Percentiles rank a stretch among this genome's conserved stretches.
Conservation (phyloP, 2,797 vertebrate genomes). For the Tragelaphus eurycerus region DNA sequence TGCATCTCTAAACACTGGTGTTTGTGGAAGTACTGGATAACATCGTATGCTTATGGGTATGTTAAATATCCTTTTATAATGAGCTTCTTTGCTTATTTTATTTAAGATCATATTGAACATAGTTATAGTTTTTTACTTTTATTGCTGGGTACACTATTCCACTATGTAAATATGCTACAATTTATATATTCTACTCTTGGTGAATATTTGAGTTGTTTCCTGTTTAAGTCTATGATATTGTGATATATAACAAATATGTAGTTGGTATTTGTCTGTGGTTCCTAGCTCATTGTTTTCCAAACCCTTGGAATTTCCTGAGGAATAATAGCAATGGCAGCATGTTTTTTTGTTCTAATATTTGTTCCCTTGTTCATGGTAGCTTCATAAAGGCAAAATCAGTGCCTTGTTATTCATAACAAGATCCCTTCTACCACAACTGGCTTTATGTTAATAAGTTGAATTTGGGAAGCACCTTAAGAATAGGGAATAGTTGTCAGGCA, state of each 20-base stretch:
- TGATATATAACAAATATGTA: not conserved
- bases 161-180: not conserved
- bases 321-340: not conserved
- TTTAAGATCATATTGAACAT: not conserved
- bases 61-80: not conserved
- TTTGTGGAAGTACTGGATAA: not conserved
- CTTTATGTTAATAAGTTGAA: not conserved
- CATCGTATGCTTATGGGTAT: not conserved
- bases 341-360: not conserved
- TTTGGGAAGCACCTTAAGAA: not conserved
- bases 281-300: not conserved
- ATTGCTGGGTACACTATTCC: not conserved
- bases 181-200: not conserved
- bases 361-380: not conserved
- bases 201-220: not conserved
- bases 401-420: not conserved
- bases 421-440: not conserved
- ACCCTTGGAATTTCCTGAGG: not conserved
- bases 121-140: not conserved
- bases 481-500: not conserved
- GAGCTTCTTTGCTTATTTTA: not conserved
- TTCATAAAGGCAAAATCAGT: not conserved
- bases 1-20: not conserved
- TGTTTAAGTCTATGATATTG: not conserved
- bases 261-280: not conserved